Evolutionary conservation across 2,113 vertebrate species (phyloP).

Genomic region (Percopsis transmontana): DNA sequence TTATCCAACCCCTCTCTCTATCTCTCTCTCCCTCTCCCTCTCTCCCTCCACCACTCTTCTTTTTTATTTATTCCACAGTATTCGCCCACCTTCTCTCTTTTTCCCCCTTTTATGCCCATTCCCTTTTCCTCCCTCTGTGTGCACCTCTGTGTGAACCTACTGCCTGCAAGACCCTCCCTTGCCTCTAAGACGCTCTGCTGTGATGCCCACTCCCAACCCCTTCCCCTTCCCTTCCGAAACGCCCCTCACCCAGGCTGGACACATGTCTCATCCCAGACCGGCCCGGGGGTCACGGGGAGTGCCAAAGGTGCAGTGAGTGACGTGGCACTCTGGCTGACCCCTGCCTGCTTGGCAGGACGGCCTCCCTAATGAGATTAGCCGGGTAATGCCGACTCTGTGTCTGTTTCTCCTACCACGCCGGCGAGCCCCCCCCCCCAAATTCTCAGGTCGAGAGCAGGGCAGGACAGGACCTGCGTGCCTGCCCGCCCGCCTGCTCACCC

Average conservation of each 20-base stretch:
- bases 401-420: constrained; percentile 71
- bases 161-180: constrained; percentile 19
- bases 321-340: constrained; percentile 83
- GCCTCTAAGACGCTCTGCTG: not conserved
- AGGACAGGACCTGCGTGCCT: too few species aligned
- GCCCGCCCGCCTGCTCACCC: constrained; percentile 19
- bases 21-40: not conserved
- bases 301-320: constrained; percentile 81
- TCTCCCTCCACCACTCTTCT: constrained; percentile 12
- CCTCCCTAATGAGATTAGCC: constrained; percentile 83
- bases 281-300: constrained; percentile 64
- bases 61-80: not conserved
- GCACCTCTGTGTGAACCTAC: constrained; percentile 43
- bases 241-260: constrained; percentile 43
- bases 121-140: constrained; percentile 25
- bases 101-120: constrained; percentile 27
- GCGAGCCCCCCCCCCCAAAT: too few species aligned
- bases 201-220: constrained; percentile 8
- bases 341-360: constrained; percentile 74
- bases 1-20: constrained; percentile 45
- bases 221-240: constrained; percentile 32
- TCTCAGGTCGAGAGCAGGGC: too few species aligned
- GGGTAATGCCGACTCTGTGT: constrained; percentile 81
- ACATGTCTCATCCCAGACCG: constrained; percentile 50
- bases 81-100: constrained; percentile 25